These are phyloP conservation scores for Argyresthia goedartella DNA, from an alignment of 2,888 invertebrate species.

Conservation along the genomic window DNA sequence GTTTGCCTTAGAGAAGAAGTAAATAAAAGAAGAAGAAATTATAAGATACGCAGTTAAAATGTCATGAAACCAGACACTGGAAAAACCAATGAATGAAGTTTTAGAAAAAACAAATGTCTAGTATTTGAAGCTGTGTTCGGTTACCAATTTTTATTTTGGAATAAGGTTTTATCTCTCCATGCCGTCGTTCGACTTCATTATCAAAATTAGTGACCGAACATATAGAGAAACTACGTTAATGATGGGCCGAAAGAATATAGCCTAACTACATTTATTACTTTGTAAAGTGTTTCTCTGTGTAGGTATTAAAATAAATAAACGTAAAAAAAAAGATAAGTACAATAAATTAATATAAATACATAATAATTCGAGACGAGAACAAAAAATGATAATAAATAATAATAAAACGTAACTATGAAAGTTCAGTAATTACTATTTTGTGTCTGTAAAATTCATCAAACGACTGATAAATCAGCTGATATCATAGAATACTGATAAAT, in stretches of 20 bases:
- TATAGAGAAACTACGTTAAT: conserved; percentile 44
- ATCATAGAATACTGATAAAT: conserved; percentile 4
- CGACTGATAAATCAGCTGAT: conserved; percentile 2
- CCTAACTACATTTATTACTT: conserved; percentile 47
- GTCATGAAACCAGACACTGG: conserved; percentile 56
- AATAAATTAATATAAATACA: conserved; percentile 44
- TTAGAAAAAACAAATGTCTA: conserved; percentile 44
- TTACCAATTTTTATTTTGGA: conserved; percentile 34
- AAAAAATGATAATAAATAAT: conserved; percentile 25
- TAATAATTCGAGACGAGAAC: conserved; percentile 25
- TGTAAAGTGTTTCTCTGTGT: conserved; percentile 71
- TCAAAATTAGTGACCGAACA: conserved; percentile 56
- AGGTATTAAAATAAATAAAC: conserved; percentile 40
- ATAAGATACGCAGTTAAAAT: conserved; percentile 16
- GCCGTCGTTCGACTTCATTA: conserved; percentile 5
- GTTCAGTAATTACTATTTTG: conserved; percentile 15
- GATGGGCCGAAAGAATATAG: conserved; percentile 56
- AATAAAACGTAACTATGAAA: conserved; percentile 30
- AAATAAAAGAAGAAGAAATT: conserved; percentile 10
- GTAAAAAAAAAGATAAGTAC: conserved; percentile 44
- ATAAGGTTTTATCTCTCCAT: background rate
- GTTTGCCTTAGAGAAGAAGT: background rate
- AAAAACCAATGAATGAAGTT: conserved; percentile 33
- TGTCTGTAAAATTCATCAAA: conserved; percentile 13
- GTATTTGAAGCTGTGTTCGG: conserved; percentile 35